Base-by-base conservation (phyloP, 2,797 vertebrate genomes). In the Urocyon cinereoargenteus region DNA sequence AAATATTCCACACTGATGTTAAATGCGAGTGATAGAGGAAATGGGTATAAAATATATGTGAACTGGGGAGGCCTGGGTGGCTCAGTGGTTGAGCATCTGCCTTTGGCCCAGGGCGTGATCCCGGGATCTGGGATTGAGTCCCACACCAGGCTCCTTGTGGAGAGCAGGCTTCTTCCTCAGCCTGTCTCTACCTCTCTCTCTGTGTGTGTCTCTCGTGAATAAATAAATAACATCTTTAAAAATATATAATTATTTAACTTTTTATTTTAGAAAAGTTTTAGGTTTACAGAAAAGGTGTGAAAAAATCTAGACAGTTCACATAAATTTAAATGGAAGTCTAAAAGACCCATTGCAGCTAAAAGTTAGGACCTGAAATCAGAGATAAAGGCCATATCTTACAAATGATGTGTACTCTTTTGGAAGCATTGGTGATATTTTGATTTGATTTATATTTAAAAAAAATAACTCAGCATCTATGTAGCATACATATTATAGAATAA, bases 381-480 rank as follows among this genome's bases (percentile, higher is more conserved):
- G 6, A 79, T 66, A 36, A 92, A 85, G 49, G 18, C 5, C 51
- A 21, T 45, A 51, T 24, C 61, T 68, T 70, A 66, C 28, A 51
- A 34, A 36, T 86, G 14, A 11, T 83, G 0, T 28, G 5, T 31
- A 24, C 6, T 68, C 28, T 85, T 6, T 62, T 85, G 13, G 53
- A 75, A 68, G 15, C 45, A 68, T 62, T 34, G 40, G 12, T 75
- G 90, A 51, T n/a, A 0, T 24, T 82, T 66, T 55, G 34, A 68
- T 79, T 94, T 84, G 15, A 79, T 90, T 90, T 90, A 3, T 75
- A 36, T 61, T 90, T 64, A n/a, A 66, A 79, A 79, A 87, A 84
- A 21, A 62, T 5, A 21, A n/a, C 5, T 79, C 26, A 15, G 55
- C 12, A 70, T 16, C 34, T 53, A 3, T 8, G 53, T 59, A 24